Base-by-base conservation (phyloP, 37 sponge, comb jelly and placozoan genomes). In the Aphrocallistes beatrix region DNA sequence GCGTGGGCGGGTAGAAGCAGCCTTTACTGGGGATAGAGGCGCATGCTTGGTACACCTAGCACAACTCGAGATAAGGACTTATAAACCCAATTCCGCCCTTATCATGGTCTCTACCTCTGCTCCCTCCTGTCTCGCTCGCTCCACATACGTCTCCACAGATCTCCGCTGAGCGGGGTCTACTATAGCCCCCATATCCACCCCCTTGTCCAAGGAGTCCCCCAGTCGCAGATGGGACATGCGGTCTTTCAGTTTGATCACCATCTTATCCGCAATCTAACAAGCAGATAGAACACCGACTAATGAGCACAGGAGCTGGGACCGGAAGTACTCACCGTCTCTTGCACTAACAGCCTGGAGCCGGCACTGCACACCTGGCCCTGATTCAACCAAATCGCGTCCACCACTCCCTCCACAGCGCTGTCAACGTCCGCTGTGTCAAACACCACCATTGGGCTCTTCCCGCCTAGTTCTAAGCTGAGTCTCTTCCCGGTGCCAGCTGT, bases 291-390 rank as follows among this genome's bases (percentile, higher is more conserved):
- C 6, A 13, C 45, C 13, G 45, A 16, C 13, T 16, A 16, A 42
- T 13, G 10, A 16, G 10, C 45, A 42, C 45, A 42, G 6, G 6
- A 13, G 45, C 45, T 42, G n/a, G n/a, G n/a, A n/a, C n/a, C n/a
- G n/a, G n/a, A n/a, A n/a, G n/a, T n/a, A 60, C 75, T 3, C n/a
- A 94, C 86, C 34, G 60, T 85, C 84, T 96, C 96, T 81, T 96
- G 94, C 1, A 96, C 94, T 8, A 96, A 39, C 34, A 94, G 88
- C 37, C 96, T 50, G 19, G 93, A 93, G 0, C 96, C 96, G 39
- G 96, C 96, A 89, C 95, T 94, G 51, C 96, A 96, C n/a, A 96
- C 96, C 90, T 96, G 96, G 38, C 96, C 96, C 87, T 96, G 96
- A 81, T 96, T 96, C 88, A 96, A 96, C 86, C 85, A 96, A 25